A percentile compares a stretch with the other conserved stretches of the same genome.
phyloP scores from a whole-genome alignment of 2,113 vertebrate species.

The Albula glossodonta region DNA sequence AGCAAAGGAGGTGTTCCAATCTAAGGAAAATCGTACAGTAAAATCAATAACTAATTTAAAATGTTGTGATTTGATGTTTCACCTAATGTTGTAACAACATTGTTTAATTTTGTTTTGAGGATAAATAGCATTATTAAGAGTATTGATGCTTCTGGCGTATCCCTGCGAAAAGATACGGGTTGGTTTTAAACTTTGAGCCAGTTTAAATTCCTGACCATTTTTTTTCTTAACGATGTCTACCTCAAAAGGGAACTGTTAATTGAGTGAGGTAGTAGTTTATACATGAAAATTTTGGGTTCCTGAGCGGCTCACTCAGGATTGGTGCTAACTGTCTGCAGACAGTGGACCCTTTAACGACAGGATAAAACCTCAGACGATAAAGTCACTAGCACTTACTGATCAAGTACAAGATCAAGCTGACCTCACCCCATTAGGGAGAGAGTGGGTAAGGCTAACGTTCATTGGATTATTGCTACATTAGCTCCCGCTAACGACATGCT shows the following conservation, averaged over 20 bases:
- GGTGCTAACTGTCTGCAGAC: no score
- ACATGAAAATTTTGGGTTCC: no score
- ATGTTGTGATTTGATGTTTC: not conserved
- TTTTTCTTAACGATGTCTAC: not conserved
- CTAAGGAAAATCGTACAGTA: not conserved
- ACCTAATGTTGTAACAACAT: not conserved
- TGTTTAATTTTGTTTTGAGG: not conserved
- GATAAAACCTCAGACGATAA: no score
- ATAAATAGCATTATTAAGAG: not conserved
- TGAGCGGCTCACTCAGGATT: no score
- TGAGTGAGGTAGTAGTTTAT: not conserved
- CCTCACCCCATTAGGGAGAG: no score
- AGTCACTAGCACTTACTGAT: no score
- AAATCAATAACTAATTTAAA: constrained; percentile 1
- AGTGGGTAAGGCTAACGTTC: no score
- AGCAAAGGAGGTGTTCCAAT: not conserved
- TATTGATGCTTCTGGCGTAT: not conserved
- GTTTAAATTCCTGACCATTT: not conserved
- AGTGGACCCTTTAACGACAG: no score
- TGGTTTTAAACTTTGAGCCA: not conserved
- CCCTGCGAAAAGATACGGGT: not conserved
- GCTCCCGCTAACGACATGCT: no score
- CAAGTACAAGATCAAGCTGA: no score
- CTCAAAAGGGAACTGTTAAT: not conserved
- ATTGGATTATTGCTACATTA: no score